A percentile compares a stretch with the other conserved stretches of the same genome.
These are phyloP conservation scores for Paedocypris micromegethes DNA, from an alignment of 2,797 vertebrate species.

Conservation along the genomic window DNA sequence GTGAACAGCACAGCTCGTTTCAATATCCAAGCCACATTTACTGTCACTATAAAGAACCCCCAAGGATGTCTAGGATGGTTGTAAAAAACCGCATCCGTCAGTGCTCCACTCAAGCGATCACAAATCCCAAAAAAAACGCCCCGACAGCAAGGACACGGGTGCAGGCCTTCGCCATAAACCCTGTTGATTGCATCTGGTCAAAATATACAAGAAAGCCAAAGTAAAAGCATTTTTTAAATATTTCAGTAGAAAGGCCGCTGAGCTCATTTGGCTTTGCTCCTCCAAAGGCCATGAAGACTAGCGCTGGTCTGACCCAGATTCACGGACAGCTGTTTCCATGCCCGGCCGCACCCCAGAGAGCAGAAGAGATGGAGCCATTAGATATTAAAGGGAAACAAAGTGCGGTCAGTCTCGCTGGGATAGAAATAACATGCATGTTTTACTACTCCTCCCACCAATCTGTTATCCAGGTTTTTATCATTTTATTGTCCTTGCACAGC, in stretches of 20 bases:
- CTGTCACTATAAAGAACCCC: conserved; percentile 41
- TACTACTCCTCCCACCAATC: conserved; percentile 11
- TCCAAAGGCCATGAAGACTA: conserved; percentile 27
- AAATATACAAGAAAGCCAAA: conserved; percentile 2
- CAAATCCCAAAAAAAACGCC: conserved; percentile 32
- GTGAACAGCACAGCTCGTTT: conserved; percentile 27
- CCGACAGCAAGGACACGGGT: conserved; percentile 30
- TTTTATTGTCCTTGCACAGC: conserved; percentile 10
- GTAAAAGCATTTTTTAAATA: too few relatives aligned
- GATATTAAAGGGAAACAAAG: conserved; percentile 34
- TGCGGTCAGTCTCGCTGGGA: conserved; percentile 32
- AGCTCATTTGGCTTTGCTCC: conserved; percentile 15
- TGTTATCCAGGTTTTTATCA: conserved; percentile 2
- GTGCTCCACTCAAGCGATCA: conserved; percentile 35
- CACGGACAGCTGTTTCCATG: conserved; percentile 48
- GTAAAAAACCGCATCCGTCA: conserved; percentile 36
- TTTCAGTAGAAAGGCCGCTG: conserved; percentile 22
- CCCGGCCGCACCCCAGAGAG: conserved; percentile 39
- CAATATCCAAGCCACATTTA: conserved; percentile 38
- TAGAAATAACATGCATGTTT: conserved; percentile 32
- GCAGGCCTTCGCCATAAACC: conserved; percentile 25
- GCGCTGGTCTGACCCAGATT: conserved; percentile 48
- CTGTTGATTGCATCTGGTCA: conserved; percentile 34
- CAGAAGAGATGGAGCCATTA: conserved; percentile 29
- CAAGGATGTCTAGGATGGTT: conserved; percentile 39